Evolutionary conservation across 2,888 invertebrate species (phyloP).

Genomic region (Campopleginae sp.): DNA sequence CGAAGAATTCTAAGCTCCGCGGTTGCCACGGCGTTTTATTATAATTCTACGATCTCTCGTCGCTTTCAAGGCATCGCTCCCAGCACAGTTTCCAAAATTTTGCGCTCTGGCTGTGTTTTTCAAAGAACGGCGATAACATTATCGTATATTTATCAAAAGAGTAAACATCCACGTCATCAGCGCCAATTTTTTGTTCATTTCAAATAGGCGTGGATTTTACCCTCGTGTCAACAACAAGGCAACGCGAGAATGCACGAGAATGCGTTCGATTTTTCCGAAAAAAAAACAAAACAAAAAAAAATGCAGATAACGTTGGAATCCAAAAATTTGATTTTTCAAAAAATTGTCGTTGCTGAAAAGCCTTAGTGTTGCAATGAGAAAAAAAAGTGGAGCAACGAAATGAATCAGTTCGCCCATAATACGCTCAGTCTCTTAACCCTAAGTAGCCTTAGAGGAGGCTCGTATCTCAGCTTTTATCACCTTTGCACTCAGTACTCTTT

Average conservation of each 20-base stretch:
- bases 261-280: background rate
- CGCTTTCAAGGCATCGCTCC: slow-evolving; percentile 49
- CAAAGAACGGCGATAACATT: slow-evolving; percentile 75
- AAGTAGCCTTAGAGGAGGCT: slow-evolving; percentile 52
- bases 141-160: slow-evolving; percentile 78
- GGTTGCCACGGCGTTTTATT: slow-evolving; percentile 67
- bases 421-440: slow-evolving; percentile 41
- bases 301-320: no score
- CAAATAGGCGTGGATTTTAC: slow-evolving; percentile 70
- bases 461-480: slow-evolving; percentile 62
- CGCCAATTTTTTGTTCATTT: slow-evolving; percentile 53
- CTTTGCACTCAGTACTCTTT: slow-evolving; percentile 58
- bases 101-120: slow-evolving; percentile 51
- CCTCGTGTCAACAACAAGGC: slow-evolving; percentile 74
- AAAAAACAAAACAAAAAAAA: background rate
- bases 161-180: slow-evolving; percentile 73
- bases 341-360: no score
- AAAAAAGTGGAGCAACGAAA: background rate
- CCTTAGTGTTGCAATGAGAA: background rate
- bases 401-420: slow-evolving; percentile 35
- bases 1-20: slow-evolving; percentile 71
- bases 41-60: slow-evolving; percentile 62
- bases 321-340: no score
- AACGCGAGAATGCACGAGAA: slow-evolving; percentile 49
- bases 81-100: slow-evolving; percentile 58